Evolutionary conservation across 2,888 invertebrate species (phyloP), one percentile per base, ranked within the genome.

Genomic region (Lithosia quadra): DNA sequence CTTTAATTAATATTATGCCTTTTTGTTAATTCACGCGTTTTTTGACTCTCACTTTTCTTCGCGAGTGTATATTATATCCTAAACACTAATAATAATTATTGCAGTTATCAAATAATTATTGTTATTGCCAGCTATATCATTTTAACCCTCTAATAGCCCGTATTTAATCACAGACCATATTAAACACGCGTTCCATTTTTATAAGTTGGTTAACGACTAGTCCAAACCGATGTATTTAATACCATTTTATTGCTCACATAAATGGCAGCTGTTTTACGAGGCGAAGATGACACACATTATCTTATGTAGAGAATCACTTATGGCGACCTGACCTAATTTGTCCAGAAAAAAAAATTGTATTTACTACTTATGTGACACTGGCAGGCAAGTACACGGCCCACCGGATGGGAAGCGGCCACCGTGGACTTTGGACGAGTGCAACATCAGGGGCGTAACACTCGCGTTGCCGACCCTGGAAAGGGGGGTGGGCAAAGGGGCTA

Each of bases 141-240:
- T 36, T 28, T 56, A 64, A 36, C 34, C 24, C 18, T 34, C 56
- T 39, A 63, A 43, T 63, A 22, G 10, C 28, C 1, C 28, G 21
- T n/a, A 63, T 34, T 63, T 63, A 39, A 65, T 66, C 18, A 49
- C 22, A 34, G 49, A 22, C 57, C n/a, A 68, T 71, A 76, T 68
- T 63, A 76, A 74, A 72, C 22, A 62, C 61, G 68, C 60, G 70
- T 75, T 75, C 70, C 62, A 57, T 73, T 72, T 76, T 78, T 72
- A 78, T 76, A 72, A 77, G 64, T 71, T 68, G 70, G 70, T 73
- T 74, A 69, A 68, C 57, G 73, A 73, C 64, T 39, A 61, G 63
- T 65, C 70, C 65, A 69, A 56, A 68, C 28, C 34, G 67, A 72
- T 69, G 72, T 39, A 61, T 62, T 49, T 39, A 61, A 39, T 55